phyloP scores from a whole-genome alignment of 2,888 invertebrate species.

The Polydrusus tereticollis region DNA sequence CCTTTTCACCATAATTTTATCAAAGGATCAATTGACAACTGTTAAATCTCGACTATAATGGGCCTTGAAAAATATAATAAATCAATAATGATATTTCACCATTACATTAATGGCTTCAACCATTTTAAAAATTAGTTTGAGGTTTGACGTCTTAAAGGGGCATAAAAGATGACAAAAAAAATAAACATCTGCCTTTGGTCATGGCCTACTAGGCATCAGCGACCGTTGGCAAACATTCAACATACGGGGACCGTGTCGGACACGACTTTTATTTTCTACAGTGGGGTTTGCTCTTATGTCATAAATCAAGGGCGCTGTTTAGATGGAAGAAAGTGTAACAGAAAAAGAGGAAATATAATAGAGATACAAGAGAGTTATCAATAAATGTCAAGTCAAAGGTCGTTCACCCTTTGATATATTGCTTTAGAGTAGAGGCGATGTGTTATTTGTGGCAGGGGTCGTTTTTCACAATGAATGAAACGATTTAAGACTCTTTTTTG shows the following conservation, averaged over 20 bases:
- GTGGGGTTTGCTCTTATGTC: slow-evolving; percentile 15
- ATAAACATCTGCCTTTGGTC: slow-evolving; percentile 42
- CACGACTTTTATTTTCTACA: slow-evolving; percentile 24
- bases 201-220: slow-evolving; percentile 38
- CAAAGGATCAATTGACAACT: background rate
- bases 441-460: background rate
- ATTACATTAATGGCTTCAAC: slow-evolving; percentile 9
- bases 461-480: slow-evolving; percentile 7
- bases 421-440: background rate
- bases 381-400: slow-evolving; percentile 22
- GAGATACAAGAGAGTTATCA: slow-evolving; percentile 20
- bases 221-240: slow-evolving; percentile 37
- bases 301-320: slow-evolving; percentile 27
- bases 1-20: background rate
- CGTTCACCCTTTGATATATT: slow-evolving; percentile 21
- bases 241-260: slow-evolving; percentile 34
- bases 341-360: slow-evolving; percentile 19
- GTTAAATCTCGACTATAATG: background rate
- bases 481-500: background rate
- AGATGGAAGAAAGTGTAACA: slow-evolving; percentile 14
- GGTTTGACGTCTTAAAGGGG: slow-evolving; percentile 17
- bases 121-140: slow-evolving; percentile 24
- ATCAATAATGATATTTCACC: slow-evolving; percentile 6
- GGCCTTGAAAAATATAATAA: background rate
- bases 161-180: slow-evolving; percentile 17